These are phyloP conservation scores for Microplitis mediator DNA, from an alignment of 1,140 invertebrate species.

Conservation along the genomic window DNA sequence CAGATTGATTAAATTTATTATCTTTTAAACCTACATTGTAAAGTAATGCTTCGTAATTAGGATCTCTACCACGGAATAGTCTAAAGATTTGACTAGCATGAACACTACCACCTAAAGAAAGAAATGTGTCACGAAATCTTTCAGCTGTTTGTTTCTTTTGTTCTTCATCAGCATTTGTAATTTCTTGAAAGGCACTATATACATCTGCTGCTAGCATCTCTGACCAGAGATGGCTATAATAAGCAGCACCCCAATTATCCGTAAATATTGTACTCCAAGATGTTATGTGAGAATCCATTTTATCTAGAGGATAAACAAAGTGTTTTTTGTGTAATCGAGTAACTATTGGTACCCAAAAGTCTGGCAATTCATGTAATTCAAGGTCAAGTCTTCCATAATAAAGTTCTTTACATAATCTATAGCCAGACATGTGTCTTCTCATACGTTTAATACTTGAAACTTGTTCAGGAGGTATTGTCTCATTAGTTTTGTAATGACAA, in stretches of 20 bases:
- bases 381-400: conserved; percentile 87
- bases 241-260: conserved; percentile 75
- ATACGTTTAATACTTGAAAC: conserved; percentile 70
- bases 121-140: conserved; percentile 84
- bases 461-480: conserved; percentile 71
- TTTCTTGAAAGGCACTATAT: conserved; percentile 83
- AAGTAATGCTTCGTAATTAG: conserved; percentile 81
- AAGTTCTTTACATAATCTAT: conserved; percentile 79
- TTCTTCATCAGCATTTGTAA: conserved; percentile 54
- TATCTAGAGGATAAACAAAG: conserved; percentile 73
- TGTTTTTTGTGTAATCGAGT: conserved; percentile 79
- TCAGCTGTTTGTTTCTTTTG: conserved; percentile 66
- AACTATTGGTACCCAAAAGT: conserved; percentile 82
- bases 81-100: conserved; percentile 85
- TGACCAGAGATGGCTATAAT: conserved; percentile 78
- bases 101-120: conserved; percentile 80
- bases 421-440: conserved; percentile 77
- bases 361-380: conserved; percentile 73
- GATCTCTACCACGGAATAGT: conserved; percentile 88
- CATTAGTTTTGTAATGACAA: conserved; percentile 74
- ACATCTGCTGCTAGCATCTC: conserved; percentile 89
- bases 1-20: not conserved
- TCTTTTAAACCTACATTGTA: conserved; percentile 66
- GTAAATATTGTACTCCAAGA: conserved; percentile 77
- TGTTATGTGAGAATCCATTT: conserved; percentile 79